Conservation (phyloP, 2,113 vertebrate genomes). For the Bubo scandiacus region DNA sequence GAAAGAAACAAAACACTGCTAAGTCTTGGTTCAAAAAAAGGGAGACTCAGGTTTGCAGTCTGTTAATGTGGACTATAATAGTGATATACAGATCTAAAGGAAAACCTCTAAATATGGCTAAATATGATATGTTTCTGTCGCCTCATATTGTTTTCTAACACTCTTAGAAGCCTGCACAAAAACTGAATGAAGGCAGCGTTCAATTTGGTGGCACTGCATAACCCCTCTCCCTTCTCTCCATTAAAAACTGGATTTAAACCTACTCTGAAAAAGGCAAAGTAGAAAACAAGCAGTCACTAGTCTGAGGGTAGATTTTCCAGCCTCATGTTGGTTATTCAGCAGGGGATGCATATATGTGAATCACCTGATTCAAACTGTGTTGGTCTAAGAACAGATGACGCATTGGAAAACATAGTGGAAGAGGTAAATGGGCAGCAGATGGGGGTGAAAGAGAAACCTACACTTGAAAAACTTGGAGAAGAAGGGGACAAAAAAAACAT, state of each 20-base stretch:
- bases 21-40: neutral
- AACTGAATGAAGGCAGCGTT: neutral
- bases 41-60: neutral
- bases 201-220: neutral
- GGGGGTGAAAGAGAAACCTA: neutral
- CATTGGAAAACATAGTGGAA: neutral
- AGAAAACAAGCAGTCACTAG: neutral
- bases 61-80: neutral
- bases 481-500: neutral
- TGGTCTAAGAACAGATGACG: rapidly evolving
- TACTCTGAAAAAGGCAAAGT: neutral
- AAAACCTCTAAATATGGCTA: neutral
- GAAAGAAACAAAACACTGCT: neutral
- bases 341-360: neutral
- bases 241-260: neutral
- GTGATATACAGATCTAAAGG: neutral
- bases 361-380: neutral
- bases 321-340: neutral
- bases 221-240: neutral
- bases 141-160: neutral
- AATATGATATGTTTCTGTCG: neutral
- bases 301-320: neutral
- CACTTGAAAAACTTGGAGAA: neutral
- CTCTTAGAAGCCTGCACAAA: neutral
- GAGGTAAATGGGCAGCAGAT: neutral